A percentile compares a stretch with the other conserved stretches of the same genome.
Conservation (phyloP, 2,113 vertebrate genomes). For the Nerophis ophidion region DNA sequence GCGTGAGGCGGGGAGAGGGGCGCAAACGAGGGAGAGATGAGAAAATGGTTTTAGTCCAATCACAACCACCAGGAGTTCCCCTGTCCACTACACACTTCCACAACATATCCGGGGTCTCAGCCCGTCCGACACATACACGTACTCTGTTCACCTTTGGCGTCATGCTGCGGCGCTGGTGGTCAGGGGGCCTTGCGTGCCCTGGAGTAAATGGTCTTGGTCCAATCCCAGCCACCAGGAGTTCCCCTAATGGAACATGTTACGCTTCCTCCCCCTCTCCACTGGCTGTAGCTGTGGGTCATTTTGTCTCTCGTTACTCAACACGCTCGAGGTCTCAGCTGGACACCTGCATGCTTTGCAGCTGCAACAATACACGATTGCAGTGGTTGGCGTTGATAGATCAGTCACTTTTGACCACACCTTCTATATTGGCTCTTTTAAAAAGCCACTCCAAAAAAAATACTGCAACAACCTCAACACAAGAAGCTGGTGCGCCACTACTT, state of each 20-base stretch:
- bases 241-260: constrained; percentile 57
- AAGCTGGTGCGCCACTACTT: constrained; percentile 18
- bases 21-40: constrained; percentile 30
- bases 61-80: no score
- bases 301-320: constrained; percentile 42
- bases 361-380: background rate
- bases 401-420: constrained; percentile 9
- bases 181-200: no score
- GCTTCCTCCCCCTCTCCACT: constrained; percentile 17
- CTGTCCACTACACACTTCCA: no score
- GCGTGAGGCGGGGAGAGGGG: constrained; percentile 31
- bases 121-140: no score
- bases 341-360: constrained; percentile 29
- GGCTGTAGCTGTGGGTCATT: constrained; percentile 35
- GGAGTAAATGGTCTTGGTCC: no score
- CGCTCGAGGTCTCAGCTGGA: constrained; percentile 30
- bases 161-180: no score
- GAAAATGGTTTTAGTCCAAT: no score
- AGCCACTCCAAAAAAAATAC: constrained; percentile 27
- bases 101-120: no score
- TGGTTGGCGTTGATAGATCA: constrained; percentile 12
- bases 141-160: no score
- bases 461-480: constrained; percentile 12
- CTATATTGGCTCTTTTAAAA: constrained; percentile 15
- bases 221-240: no score